Base-by-base conservation (phyloP, 2,888 invertebrate species). In the Oegoconia quadripuncta region DNA sequence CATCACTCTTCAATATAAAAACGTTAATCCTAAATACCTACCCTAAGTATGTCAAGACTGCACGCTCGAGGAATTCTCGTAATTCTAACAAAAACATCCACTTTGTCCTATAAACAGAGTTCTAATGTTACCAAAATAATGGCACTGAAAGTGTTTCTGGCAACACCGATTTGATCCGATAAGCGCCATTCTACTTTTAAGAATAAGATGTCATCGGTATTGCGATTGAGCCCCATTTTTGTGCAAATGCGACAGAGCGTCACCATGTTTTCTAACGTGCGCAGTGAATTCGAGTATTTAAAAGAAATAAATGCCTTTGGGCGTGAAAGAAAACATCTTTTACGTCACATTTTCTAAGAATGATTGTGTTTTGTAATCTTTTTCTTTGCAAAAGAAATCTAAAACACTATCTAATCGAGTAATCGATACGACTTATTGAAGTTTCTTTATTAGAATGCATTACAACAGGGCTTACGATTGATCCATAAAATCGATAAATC, bases 111-210 rank as follows among this genome's bases (percentile, higher is more conserved):
- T 50, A 63, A 59, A 64, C 61, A 59, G 17, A 38, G 41, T 56
- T 64, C 48, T 65, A 52, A 59, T 55, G 57, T 70, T 71, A 57
- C 68, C 48, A 60, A 58, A 67, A 72, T 65, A 69, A 68, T 70
- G 65, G 57, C 66, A 52, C 59, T 54, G 43, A 61, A 67, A 72
- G 74, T 71, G 73, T 72, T 66, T 63, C 57, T 55, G 33, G 59
- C 51, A 55, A 73, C 74, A 70, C 73, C 58, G 70, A 72, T 74
- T 37, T 41, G 43, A 50, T 48, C 44, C 51, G 64, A 69, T 66
- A 64, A 57, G 48, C 44, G 29, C 22, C 20, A 39, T 37, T 39
- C 39, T 43, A 28, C 22, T 34, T 44, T 41, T 37, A 34, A 46
- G 35, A 44, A 52, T 52, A 49, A 42, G 34, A 39, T 43, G 47